phyloP scores from a whole-genome alignment of 2,113 vertebrate species.

The Silurus asotus region DNA sequence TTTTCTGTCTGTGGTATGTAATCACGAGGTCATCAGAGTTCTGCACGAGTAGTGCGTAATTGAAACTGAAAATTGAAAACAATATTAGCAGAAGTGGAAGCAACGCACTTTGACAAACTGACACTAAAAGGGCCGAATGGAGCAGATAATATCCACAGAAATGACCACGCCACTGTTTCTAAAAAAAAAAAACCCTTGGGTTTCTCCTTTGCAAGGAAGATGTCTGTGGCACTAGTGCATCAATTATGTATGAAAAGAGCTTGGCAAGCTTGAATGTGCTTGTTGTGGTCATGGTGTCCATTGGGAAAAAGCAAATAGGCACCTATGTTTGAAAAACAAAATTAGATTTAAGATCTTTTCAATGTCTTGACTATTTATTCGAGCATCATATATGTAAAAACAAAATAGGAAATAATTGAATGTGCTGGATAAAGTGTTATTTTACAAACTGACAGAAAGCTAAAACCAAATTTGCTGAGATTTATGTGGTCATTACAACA shows the following conservation, averaged over 20 bases:
- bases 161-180: neutral
- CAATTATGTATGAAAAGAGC: neutral
- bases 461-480: neutral
- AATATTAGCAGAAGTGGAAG: neutral
- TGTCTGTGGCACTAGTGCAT: neutral
- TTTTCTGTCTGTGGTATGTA: constrained; percentile 2
- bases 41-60: neutral
- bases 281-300: neutral
- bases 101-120: neutral
- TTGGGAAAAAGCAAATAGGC: neutral
- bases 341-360: neutral
- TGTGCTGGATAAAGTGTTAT: neutral
- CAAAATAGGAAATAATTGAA: neutral
- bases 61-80: constrained; percentile 16
- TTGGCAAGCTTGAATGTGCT: neutral
- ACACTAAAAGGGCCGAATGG: neutral
- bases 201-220: neutral
- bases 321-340: neutral
- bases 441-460: neutral
- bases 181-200: neutral
- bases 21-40: constrained; percentile 2
- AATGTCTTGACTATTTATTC: neutral
- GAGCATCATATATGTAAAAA: neutral
- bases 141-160: neutral
- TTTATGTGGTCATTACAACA: neutral